Base-by-base conservation (phyloP, 2,888 invertebrate genomes). In the Nipponacmea schrenckii region DNA sequence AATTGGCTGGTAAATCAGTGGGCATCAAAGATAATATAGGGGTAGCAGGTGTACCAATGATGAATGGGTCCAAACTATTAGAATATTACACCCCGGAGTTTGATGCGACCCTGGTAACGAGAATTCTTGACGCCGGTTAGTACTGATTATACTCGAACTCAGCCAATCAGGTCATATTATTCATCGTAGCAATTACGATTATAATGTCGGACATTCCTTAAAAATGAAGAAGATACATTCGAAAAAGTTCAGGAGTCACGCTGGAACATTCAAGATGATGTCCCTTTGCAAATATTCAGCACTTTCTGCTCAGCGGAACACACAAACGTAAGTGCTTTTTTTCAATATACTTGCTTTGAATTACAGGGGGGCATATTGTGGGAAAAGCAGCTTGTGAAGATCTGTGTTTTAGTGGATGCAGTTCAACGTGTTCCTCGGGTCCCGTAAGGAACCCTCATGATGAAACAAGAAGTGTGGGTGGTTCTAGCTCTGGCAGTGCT, bases 11-110 rank as follows among this genome's bases (percentile, higher is more conserved):
- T 10, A 86, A 84, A 71, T 81, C 75, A 1, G 71, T 87, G 1
- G 86, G 79, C 1, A 78, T 87, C 70, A 87, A 87, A 73, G 87
- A 87, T 78, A 84, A 79, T 68, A 74, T 83, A 0, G 77, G 81
- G 48, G 81, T 87, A 45, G 86, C 86, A 2, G 86, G 87, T 26
- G 81, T 87, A 3, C 87, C 87, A 7, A 81, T 87, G 84, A 80
- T 79, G 75, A 82, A 83, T 64, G 85, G 86, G 7, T 79, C 79
- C 39, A 78, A 76, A 45, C 46, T 83, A 7, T 65, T 86, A 65
- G 82, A 85, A 39, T 85, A 84, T 24, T 86, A 80, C 70, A 77
- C 82, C 8, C 86, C 87, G 0, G 84, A 85, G 24, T 78, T 80
- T 68, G 86, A 87, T 73, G 86, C 87, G 5, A 84, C 86, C 0